Percentiles rank a stretch among this genome's conserved stretches.
These are phyloP conservation scores for Sinella curviseta DNA, from an alignment of 1,140 invertebrate species.

Conservation along the genomic window DNA sequence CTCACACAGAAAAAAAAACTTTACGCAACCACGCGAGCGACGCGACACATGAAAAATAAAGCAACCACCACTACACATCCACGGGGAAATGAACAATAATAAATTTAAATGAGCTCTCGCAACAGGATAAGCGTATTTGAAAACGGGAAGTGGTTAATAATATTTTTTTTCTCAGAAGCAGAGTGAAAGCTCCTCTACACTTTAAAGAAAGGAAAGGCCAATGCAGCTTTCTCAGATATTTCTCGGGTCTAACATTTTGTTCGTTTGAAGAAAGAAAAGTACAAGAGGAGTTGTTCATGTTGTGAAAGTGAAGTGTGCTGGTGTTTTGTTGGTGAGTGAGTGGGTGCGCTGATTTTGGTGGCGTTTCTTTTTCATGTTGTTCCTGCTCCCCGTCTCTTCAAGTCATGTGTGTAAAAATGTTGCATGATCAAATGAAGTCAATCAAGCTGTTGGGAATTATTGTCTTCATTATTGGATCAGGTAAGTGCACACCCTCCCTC, in stretches of 20 bases:
- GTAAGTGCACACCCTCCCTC: constrained; percentile 23
- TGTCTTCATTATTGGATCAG: constrained; percentile 44
- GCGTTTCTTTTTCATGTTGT: not conserved
- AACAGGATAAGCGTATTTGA: not conserved
- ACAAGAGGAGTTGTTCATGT: too few species aligned
- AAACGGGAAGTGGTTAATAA: not conserved
- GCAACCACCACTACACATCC: too few species aligned
- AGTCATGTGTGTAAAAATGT: constrained; percentile 31
- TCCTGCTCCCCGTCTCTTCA: not conserved
- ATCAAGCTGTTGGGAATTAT: constrained; percentile 42
- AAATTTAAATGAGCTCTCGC: not conserved
- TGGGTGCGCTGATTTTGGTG: not conserved
- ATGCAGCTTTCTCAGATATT: too few species aligned
- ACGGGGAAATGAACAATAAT: not conserved
- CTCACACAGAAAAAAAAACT: not conserved
- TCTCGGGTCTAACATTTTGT: too few species aligned
- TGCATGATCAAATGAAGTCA: constrained; percentile 46
- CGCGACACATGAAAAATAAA: not conserved
- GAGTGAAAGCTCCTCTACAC: too few species aligned
- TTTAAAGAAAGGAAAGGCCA: too few species aligned
- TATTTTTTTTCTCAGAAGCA: too few species aligned
- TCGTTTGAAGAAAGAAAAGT: too few species aligned
- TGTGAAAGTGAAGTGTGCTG: too few species aligned
- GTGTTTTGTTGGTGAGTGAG: not conserved
- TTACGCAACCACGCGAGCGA: not conserved